Base-by-base conservation (phyloP, 2,113 vertebrate species). In the Phalacrocorax aristotelis region DNA sequence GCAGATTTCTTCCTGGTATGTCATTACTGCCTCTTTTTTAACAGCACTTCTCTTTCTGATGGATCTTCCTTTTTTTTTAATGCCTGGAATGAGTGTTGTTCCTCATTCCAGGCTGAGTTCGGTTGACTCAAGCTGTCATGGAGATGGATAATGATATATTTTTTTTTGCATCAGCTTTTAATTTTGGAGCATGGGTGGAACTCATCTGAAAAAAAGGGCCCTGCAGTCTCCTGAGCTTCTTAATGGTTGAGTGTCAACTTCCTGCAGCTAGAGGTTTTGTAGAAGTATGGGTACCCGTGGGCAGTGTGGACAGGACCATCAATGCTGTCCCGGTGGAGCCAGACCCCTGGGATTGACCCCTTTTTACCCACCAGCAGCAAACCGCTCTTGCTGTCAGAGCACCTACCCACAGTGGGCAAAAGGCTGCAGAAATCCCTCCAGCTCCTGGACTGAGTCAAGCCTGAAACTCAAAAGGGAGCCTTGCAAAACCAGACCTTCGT, bases 21-120 rank as follows among this genome's bases (percentile, higher is more conserved):
- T 96, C 88, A 94, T 96, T 96, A 95, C 71, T 20, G 26, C 79
- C 64, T 88, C 95, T 78, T 94, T 97, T 96, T 90, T 80, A 94
- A 83, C 88, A 94, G 75, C 92, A 51, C 78, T 93, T 94, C 89
- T 92, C 84, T 93, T 94, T 85, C 84, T 83, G 92, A 85, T 93
- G 83, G 91, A 88, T 96, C 76, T 95, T 88, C 91, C 86, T 92
- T 74, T 80, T 93, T 96, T 96, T 94, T 62, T 38, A 38, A 36
- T 77, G 90, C 78, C 66, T 74, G 79, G 68, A 88, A 90, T 83
- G 79, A 94, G 42, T 82, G 96, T 90, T 88, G 87, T 57, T 96
- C 60, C 83, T 91, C 3, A 0, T 92, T 95, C 68, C 13, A 25
- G 93, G 88, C 75, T 90, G 71, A 66, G 68, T 94, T 97, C 2